A percentile compares a stretch with the other conserved stretches of the same genome.
Evolutionary conservation across 2,888 invertebrate species (phyloP).

Genomic region (Theodoxus fluviatilis): DNA sequence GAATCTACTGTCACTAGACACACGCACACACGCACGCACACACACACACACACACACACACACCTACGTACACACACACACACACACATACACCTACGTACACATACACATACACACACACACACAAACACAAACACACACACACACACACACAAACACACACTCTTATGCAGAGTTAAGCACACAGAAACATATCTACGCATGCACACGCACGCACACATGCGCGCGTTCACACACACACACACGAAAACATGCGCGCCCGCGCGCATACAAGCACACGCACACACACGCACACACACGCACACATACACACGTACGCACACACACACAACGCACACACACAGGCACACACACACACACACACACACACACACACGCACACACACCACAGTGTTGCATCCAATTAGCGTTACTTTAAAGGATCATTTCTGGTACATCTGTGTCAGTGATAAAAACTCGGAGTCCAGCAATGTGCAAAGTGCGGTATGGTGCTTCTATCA

Average conservation of each 20-base stretch:
- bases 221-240: not conserved
- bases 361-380: not conserved
- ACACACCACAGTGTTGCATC: too few species aligned
- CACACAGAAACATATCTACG: not conserved
- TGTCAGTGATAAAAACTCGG: too few species aligned
- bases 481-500: too few species aligned
- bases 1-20: too few species aligned
- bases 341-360: not conserved
- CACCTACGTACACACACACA: too few species aligned
- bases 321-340: slow-evolving; percentile 12
- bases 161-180: not conserved
- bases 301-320: not conserved
- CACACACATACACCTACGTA: too few species aligned
- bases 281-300: not conserved
- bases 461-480: too few species aligned
- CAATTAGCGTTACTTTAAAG: too few species aligned
- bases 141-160: slow-evolving; percentile 16
- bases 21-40: too few species aligned
- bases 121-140: slow-evolving; percentile 16
- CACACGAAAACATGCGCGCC: not conserved
- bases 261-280: not conserved
- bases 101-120: not conserved
- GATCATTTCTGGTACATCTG: too few species aligned
- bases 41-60: too few species aligned
- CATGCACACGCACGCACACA: not conserved